Conservation (phyloP, 2,888 invertebrate species). For the Rhagonycha fulva region DNA sequence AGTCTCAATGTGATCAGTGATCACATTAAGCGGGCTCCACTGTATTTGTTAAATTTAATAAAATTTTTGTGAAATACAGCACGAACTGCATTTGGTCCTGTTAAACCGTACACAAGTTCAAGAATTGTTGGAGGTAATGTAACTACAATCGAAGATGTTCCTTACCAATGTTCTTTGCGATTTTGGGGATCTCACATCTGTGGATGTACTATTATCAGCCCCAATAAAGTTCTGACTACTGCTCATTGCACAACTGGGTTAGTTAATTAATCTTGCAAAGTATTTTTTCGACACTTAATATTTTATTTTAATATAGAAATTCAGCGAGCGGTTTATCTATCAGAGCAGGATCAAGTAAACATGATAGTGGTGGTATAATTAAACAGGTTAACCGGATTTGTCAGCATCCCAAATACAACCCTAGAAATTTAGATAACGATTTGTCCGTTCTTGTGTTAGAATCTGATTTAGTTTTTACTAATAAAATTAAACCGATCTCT, state of each 20-base stretch:
- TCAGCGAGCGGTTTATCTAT: neutral
- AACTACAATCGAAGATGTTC: constrained; percentile 37
- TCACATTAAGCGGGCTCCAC: no score
- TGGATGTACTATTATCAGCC: constrained; percentile 40
- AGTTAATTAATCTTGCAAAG: neutral
- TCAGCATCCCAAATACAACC: neutral
- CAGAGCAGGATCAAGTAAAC: neutral
- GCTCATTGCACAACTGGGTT: constrained; percentile 41
- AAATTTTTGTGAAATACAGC: neutral
- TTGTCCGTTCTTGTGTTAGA: neutral
- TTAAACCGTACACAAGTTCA: constrained; percentile 3
- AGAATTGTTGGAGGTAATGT: constrained; percentile 41
- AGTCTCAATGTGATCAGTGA: no score
- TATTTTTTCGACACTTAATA: no score
- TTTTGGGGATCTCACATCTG: constrained; percentile 36
- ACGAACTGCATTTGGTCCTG: neutral
- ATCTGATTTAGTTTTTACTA: neutral
- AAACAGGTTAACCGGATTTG: neutral
- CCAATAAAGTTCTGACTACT: constrained; percentile 38
- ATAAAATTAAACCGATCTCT: neutral
- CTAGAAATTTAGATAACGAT: neutral
- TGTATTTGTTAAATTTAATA: no score
- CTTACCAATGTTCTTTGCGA: constrained; percentile 40
- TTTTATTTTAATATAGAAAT: no score
- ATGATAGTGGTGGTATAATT: neutral